phyloP scores from a whole-genome alignment of 2,113 vertebrate species.

The Cyanocitta stelleri region DNA sequence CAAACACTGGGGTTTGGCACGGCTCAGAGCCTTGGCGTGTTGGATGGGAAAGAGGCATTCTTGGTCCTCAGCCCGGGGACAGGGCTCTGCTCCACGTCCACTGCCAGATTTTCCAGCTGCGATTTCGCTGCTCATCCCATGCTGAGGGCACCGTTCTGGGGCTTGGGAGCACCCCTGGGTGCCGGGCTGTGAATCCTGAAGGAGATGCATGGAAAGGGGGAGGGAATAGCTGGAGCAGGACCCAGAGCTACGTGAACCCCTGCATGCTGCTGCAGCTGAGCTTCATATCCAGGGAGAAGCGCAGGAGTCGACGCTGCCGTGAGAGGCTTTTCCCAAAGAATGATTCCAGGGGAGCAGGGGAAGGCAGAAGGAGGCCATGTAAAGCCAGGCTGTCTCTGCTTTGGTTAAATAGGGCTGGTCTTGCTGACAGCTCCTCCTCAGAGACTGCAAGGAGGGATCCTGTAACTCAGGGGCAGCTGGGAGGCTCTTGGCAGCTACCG shows the following conservation, averaged over 20 bases:
- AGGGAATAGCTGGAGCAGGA: not conserved
- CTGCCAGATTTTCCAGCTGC: constrained; percentile 33
- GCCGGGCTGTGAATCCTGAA: not conserved
- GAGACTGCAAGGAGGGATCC: not conserved
- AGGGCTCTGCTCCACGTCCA: not conserved
- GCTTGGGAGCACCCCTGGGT: constrained; percentile 2
- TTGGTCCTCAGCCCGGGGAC: not conserved
- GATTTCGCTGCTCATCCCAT: not conserved
- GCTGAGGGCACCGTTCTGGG: not conserved
- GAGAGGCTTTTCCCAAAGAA: not conserved
- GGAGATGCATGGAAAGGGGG: not conserved
- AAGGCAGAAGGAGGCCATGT: not conserved
- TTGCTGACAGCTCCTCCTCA: not conserved
- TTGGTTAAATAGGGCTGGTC: not conserved
- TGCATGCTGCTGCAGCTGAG: not conserved
- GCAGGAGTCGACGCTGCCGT: accelerated
- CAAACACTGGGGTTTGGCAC: constrained; percentile 53
- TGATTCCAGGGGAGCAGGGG: not conserved
- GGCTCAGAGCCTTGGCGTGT: not conserved
- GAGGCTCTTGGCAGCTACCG: not conserved
- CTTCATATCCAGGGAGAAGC: not conserved
- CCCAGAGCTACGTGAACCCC: not conserved
- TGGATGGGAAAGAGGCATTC: constrained; percentile 14
- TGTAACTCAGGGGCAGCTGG: not conserved
- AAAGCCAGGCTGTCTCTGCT: not conserved